phyloP scores from a whole-genome alignment of 2,888 invertebrate species.

The Ceraclea dissimilis region DNA sequence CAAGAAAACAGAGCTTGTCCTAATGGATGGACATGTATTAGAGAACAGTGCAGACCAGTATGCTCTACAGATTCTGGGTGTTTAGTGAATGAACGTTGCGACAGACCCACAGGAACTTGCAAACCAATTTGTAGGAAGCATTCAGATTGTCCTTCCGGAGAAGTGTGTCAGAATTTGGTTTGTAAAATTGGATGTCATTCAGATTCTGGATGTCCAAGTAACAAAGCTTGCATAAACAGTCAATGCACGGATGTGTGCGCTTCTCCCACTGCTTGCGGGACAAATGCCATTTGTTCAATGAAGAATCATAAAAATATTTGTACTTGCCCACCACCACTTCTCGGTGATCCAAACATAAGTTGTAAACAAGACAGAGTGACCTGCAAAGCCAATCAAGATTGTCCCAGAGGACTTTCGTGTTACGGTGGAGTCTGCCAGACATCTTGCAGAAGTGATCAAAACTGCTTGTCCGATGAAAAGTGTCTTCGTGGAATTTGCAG shows the following conservation, averaged over 20 bases:
- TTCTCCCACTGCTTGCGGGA: conserved; percentile 73
- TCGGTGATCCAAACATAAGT: conserved; percentile 66
- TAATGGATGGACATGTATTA: conserved; percentile 63
- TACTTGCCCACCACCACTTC: conserved; percentile 60
- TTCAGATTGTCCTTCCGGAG: conserved; percentile 79
- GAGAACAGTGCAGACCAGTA: conserved; percentile 65
- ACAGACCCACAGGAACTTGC: conserved; percentile 57
- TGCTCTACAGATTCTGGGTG: conserved; percentile 72
- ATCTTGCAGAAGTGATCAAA: conserved; percentile 73
- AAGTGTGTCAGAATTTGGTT: conserved; percentile 75
- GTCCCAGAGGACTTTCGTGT: conserved; percentile 64
- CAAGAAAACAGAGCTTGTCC: conserved; percentile 69
- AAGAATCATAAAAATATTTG: conserved; percentile 68
- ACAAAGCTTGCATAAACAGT: conserved; percentile 67
- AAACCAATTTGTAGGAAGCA: conserved; percentile 77
- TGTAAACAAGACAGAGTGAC: conserved; percentile 61
- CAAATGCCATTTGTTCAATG: conserved; percentile 68
- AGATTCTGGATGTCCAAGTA: conserved; percentile 65
- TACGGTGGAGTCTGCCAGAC: conserved; percentile 71
- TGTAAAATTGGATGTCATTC: conserved; percentile 77
- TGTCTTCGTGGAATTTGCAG: conserved; percentile 79
- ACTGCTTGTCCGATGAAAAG: conserved; percentile 78
- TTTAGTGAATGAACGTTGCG: conserved; percentile 73
- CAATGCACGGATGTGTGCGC: conserved; percentile 73
- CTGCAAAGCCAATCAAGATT: conserved; percentile 61